Evolutionary conservation across 1,140 invertebrate species (phyloP).

Genomic region (Heliconius hermathena): DNA sequence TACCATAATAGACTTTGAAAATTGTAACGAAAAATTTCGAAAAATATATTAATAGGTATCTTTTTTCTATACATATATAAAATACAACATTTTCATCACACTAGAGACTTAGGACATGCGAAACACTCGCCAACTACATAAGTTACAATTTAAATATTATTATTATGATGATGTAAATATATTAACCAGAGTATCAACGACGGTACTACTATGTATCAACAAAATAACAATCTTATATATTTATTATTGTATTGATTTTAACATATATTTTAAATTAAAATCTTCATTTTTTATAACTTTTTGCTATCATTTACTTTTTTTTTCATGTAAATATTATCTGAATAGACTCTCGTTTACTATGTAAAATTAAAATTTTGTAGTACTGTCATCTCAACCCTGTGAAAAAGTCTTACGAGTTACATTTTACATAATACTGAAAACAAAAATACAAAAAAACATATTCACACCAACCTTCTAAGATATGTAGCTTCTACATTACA

Average conservation of each 20-base stretch:
- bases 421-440: slow-evolving; percentile 76
- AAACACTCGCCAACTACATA: slow-evolving; percentile 42
- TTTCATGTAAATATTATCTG: too few species aligned
- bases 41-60: slow-evolving; percentile 66
- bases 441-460: slow-evolving; percentile 49
- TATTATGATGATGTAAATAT: slow-evolving; percentile 52
- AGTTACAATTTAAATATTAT: slow-evolving; percentile 48
- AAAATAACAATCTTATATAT: not conserved
- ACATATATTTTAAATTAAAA: too few species aligned
- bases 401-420: slow-evolving; percentile 36
- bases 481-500: slow-evolving; percentile 53
- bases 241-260: not conserved
- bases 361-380: slow-evolving; percentile 3
- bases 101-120: slow-evolving; percentile 61
- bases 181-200: not conserved
- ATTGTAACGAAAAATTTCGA: slow-evolving; percentile 63
- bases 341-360: not conserved
- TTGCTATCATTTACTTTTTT: too few species aligned
- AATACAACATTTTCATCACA: slow-evolving; percentile 54
- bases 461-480: slow-evolving; percentile 64
- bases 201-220: not conserved
- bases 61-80: slow-evolving; percentile 51
- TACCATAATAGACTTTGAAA: slow-evolving; percentile 20
- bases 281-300: too few species aligned
- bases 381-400: not conserved